Conservation (phyloP, 2,797 vertebrate genomes). For the Sciurus vulgaris region DNA sequence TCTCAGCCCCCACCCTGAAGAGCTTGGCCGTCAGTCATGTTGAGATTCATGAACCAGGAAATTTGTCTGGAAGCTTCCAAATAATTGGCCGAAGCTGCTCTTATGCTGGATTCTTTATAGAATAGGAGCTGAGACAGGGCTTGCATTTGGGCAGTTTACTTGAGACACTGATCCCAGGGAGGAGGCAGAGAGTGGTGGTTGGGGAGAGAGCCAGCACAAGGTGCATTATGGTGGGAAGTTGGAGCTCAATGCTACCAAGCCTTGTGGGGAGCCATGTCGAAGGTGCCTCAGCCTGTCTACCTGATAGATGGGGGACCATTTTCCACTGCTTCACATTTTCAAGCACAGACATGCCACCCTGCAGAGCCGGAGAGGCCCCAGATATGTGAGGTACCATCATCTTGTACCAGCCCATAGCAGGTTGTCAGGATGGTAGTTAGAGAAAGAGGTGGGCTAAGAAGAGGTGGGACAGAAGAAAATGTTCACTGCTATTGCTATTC, state of each 20-base stretch:
- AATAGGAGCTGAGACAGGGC: background rate
- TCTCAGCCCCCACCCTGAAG: too few species aligned
- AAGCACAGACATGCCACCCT: too few species aligned
- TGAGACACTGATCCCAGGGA: background rate
- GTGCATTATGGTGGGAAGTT: too few species aligned
- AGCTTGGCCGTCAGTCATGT: too few species aligned
- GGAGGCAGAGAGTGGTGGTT: too few species aligned
- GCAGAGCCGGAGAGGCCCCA: background rate
- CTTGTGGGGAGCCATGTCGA: background rate
- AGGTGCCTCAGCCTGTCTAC: background rate
- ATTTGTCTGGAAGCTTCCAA: background rate
- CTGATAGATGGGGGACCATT: background rate
- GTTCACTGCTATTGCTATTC: too few species aligned
- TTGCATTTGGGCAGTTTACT: background rate
- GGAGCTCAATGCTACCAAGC: background rate
- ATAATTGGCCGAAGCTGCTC: background rate
- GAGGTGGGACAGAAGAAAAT: background rate
- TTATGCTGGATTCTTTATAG: background rate
- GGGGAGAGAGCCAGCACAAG: too few species aligned
- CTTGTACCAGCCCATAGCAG: background rate
- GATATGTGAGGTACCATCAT: background rate
- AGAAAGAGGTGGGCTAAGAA: background rate
- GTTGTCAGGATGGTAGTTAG: too few species aligned
- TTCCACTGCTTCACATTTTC: background rate
- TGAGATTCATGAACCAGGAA: too few species aligned